These are phyloP conservation scores for Agriopis aurantiaria DNA, from an alignment of 2,888 invertebrate genomes.

Conservation along the genomic window DNA sequence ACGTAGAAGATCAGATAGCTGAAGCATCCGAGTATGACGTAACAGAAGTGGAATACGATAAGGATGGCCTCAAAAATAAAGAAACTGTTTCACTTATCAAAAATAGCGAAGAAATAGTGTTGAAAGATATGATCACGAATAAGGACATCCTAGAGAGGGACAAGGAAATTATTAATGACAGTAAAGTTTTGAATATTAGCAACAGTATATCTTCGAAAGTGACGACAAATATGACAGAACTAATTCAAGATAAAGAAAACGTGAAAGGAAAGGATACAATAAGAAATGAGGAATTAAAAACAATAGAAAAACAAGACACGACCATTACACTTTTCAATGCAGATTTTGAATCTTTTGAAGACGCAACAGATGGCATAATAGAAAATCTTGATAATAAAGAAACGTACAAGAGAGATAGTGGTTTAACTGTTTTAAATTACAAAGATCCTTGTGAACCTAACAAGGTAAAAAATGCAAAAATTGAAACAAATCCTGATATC, in stretches of 20 bases:
- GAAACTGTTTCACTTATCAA: slow-evolving; percentile 24
- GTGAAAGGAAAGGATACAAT: neutral
- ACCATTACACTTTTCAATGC: slow-evolving; percentile 6
- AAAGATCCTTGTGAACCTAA: slow-evolving; percentile 32
- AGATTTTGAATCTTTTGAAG: slow-evolving; percentile 6
- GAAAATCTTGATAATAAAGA: neutral
- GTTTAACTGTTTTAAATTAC: slow-evolving; percentile 15
- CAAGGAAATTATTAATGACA: neutral
- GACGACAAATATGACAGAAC: neutral
- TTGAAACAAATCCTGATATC: neutral
- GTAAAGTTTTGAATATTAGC: neutral
- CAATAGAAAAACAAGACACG: neutral
- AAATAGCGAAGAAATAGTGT: slow-evolving; percentile 8
- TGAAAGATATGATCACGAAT: slow-evolving; percentile 1
- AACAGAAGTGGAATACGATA: slow-evolving; percentile 17
- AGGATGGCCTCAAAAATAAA: slow-evolving; percentile 15
- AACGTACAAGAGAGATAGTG: slow-evolving; percentile 4
- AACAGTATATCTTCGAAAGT: neutral
- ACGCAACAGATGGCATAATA: neutral
- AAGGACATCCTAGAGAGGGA: neutral
- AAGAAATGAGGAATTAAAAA: neutral
- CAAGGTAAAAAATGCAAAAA: neutral
- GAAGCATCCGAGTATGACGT: slow-evolving; percentile 31
- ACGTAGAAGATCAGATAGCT: slow-evolving; percentile 39
- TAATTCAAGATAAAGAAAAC: neutral